Percentiles rank a stretch among this genome's conserved stretches.
Conservation (phyloP, 92 coral and sea anemone genomes). For the Isaurus tuberculatus region DNA sequence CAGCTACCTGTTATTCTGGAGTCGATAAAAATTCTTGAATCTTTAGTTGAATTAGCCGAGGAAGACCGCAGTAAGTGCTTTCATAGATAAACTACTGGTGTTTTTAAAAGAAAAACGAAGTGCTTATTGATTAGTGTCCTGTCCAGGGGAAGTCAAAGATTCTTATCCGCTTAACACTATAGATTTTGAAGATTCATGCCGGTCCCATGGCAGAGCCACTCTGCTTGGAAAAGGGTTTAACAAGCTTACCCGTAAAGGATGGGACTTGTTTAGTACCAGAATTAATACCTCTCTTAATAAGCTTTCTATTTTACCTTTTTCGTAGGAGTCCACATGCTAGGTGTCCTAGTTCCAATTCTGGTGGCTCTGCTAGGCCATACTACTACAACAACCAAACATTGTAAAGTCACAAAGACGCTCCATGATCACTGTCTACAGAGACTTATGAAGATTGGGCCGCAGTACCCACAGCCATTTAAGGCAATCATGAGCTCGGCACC, state of each 20-base stretch:
- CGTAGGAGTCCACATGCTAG: conserved; percentile 88
- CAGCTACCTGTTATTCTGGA: conserved; percentile 79
- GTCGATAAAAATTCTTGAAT: conserved; percentile 87
- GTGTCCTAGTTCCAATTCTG: conserved; percentile 90
- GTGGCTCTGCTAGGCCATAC: conserved; percentile 78
- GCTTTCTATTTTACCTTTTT: background rate
- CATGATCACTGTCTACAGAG: conserved; percentile 92
- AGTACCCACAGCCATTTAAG: conserved; percentile 94
- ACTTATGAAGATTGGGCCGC: conserved; percentile 98
- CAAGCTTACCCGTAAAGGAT: background rate
- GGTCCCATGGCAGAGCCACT: too few species aligned
- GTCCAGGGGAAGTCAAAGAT: too few species aligned
- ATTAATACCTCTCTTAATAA: background rate
- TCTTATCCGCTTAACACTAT: too few species aligned
- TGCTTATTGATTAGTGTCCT: too few species aligned
- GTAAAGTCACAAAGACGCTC: conserved; percentile 75
- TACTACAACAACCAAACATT: conserved; percentile 53
- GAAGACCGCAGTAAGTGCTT: conserved; percentile 83
- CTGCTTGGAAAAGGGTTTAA: too few species aligned
- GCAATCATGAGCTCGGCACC: conserved; percentile 91
- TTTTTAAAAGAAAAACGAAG: too few species aligned
- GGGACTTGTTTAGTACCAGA: background rate
- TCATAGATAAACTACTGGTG: background rate
- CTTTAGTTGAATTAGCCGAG: conserved; percentile 81
- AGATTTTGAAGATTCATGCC: too few species aligned